phyloP scores from a whole-genome alignment of 2,888 invertebrate genomes.

The Myopa tessellatipennis region DNA sequence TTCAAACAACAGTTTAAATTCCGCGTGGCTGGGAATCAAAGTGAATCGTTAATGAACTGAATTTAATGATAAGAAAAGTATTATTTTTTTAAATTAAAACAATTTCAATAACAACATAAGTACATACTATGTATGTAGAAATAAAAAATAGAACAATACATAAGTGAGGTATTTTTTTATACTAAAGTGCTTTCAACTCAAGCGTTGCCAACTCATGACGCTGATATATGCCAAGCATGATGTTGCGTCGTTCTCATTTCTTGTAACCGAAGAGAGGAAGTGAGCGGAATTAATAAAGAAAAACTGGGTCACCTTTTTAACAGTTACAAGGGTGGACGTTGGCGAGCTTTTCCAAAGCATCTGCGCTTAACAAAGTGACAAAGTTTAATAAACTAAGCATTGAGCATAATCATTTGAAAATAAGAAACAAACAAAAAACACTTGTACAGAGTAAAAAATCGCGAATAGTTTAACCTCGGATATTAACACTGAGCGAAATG shows the following conservation, averaged over 20 bases:
- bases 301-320: neutral
- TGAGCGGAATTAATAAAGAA: neutral
- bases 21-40: too few relatives aligned
- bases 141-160: neutral
- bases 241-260: neutral
- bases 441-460: neutral
- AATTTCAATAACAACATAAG: too few relatives aligned
- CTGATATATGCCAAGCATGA: neutral
- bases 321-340: neutral
- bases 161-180: neutral
- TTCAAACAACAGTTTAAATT: too few relatives aligned
- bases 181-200: neutral
- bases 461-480: neutral
- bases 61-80: too few relatives aligned
- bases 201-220: slow-evolving; percentile 1
- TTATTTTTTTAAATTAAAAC: too few relatives aligned
- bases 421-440: neutral
- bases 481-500: slow-evolving; percentile 47
- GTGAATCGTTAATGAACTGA: too few relatives aligned
- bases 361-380: slow-evolving; percentile 3
- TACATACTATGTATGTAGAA: too few relatives aligned
- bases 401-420: neutral
- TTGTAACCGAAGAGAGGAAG: neutral
- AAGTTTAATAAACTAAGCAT: neutral
- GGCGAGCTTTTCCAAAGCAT: neutral